phyloP scores from a whole-genome alignment of 2,113 vertebrate species.

The Tapirus terrestris region DNA sequence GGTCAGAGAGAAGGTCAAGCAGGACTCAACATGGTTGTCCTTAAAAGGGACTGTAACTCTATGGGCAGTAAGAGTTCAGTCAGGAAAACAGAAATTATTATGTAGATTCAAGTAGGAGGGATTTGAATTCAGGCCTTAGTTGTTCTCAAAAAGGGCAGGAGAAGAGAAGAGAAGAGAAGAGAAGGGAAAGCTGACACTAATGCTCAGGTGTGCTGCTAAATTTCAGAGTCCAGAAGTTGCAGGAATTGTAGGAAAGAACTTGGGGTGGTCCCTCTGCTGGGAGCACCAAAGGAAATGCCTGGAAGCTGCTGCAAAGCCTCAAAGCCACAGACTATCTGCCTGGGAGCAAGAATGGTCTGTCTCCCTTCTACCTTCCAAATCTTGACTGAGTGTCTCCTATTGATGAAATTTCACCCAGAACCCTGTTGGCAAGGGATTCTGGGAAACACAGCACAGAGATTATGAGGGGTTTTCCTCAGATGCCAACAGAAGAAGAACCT shows the following conservation, averaged over 20 bases:
- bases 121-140: neutral
- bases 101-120: neutral
- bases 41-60: neutral
- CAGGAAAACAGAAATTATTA: neutral
- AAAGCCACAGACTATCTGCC: too few relatives aligned
- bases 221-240: neutral
- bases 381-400: neutral
- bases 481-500: neutral
- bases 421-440: neutral
- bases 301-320: neutral
- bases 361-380: neutral
- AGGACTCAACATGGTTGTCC: neutral
- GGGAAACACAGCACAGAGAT: neutral
- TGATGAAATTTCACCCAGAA: neutral
- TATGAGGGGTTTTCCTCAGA: neutral
- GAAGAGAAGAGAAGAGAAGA: neutral
- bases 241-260: neutral
- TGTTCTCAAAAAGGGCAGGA: neutral
- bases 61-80: neutral
- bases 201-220: neutral
- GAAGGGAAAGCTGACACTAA: neutral
- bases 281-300: neutral
- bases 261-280: neutral
- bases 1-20: neutral
- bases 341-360: neutral